Evolutionary conservation across 2,113 vertebrate species (phyloP).

Genomic region (Desmodus rotundus): DNA sequence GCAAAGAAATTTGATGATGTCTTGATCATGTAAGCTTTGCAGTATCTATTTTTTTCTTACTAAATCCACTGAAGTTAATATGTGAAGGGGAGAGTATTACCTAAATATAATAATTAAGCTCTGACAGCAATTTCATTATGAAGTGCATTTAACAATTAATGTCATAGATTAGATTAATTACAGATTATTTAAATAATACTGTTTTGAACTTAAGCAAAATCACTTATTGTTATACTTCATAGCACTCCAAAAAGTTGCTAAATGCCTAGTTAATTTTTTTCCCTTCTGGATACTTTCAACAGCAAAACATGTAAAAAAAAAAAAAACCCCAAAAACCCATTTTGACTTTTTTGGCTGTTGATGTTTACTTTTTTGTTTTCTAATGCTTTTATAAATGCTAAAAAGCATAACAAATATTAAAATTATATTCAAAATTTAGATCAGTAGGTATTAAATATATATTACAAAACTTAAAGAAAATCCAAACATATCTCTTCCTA

Average conservation of each 20-base stretch:
- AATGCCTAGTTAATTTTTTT: neutral
- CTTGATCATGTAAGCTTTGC: constrained; percentile 33
- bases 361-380: neutral
- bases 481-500: neutral
- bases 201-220: constrained; percentile 31
- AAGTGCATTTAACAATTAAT: constrained; percentile 58
- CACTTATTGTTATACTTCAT: constrained; percentile 4
- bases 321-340: no score
- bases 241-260: neutral
- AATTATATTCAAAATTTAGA: neutral
- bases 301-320: neutral
- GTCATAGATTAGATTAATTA: constrained; percentile 46
- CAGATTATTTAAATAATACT: constrained; percentile 18
- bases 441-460: neutral
- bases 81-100: neutral
- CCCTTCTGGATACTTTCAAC: neutral
- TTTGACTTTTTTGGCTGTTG: neutral
- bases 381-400: neutral
- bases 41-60: neutral
- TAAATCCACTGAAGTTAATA: constrained; percentile 39
- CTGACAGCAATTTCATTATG: constrained; percentile 47
- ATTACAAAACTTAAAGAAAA: neutral
- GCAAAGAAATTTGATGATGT: neutral
- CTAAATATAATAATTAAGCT: constrained; percentile 50
- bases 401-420: neutral